Evolutionary conservation across 2,797 vertebrate species (phyloP).

Genomic region (Cryptoblepharus egeriae): DNA sequence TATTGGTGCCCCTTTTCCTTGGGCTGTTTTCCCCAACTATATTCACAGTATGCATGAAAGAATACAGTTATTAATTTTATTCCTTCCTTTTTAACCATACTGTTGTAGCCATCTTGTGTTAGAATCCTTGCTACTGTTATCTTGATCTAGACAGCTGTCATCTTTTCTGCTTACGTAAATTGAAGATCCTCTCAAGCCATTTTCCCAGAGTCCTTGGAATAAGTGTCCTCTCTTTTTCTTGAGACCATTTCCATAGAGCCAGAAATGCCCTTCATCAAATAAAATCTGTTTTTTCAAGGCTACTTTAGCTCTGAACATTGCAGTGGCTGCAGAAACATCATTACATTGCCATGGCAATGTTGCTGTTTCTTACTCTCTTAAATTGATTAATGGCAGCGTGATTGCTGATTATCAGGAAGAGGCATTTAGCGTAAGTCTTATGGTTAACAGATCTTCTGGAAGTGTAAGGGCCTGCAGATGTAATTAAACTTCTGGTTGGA

Average conservation of each 20-base stretch:
- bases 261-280: neutral
- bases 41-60: neutral
- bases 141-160: neutral
- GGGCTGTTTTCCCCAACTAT: neutral
- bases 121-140: neutral
- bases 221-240: constrained; percentile 6
- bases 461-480: neutral
- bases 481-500: constrained; percentile 21
- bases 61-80: neutral
- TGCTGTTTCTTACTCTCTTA: constrained; percentile 1
- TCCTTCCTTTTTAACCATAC: constrained; percentile 1
- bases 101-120: neutral
- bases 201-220: neutral
- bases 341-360: constrained; percentile 29
- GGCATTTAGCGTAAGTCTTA: neutral
- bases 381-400: constrained; percentile 5
- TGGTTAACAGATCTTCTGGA: constrained; percentile 14
- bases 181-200: neutral
- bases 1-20: neutral
- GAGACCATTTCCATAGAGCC: neutral
- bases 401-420: constrained; percentile 17
- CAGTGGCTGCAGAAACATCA: neutral
- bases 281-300: neutral
- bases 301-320: constrained; percentile 3
- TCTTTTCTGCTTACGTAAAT: constrained; percentile 10